Percentiles rank a stretch among this genome's conserved stretches.
phyloP scores from a whole-genome alignment of 1,140 invertebrate genomes.

The Scaptomyza graminum region DNA sequence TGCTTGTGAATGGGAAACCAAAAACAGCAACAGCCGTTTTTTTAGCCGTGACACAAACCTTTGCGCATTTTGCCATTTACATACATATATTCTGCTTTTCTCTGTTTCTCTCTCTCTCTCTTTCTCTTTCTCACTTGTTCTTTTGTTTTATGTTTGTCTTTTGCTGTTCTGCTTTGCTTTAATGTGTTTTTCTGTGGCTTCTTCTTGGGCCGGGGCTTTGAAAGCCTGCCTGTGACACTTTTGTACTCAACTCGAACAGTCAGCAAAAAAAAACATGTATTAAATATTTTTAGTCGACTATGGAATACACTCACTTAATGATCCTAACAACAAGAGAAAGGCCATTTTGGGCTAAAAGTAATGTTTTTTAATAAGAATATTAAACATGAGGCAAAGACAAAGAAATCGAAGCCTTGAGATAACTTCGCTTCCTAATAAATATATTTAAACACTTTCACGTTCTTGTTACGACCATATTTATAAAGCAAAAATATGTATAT shows the following conservation, averaged over 20 bases:
- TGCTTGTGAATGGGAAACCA: slow-evolving; percentile 4
- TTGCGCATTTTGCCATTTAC: not conserved
- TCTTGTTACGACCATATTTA: no score
- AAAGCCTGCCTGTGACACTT: slow-evolving; percentile 53
- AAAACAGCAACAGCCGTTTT: not conserved
- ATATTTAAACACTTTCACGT: no score
- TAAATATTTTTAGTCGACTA: slow-evolving; percentile 3
- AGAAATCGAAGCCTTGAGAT: no score
- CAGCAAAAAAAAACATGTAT: slow-evolving; percentile 18
- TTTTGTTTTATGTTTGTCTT: slow-evolving; percentile 5
- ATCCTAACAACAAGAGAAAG: not conserved
- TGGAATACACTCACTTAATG: not conserved
- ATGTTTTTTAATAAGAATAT: no score
- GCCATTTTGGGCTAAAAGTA: no score
- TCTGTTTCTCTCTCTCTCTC: not conserved
- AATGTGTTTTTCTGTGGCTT: slow-evolving; percentile 66
- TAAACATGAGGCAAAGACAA: no score
- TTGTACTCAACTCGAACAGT: slow-evolving; percentile 27
- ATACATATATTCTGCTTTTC: no score
- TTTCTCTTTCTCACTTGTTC: not conserved
- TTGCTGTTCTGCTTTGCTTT: slow-evolving; percentile 42
- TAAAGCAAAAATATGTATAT: no score
- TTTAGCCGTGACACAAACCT: slow-evolving; percentile 40
- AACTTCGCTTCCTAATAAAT: no score
- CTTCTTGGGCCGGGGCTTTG: slow-evolving; percentile 31